Evolutionary conservation across 2,797 vertebrate genomes (phyloP).

Genomic region (Bryconaethiops microstoma): DNA sequence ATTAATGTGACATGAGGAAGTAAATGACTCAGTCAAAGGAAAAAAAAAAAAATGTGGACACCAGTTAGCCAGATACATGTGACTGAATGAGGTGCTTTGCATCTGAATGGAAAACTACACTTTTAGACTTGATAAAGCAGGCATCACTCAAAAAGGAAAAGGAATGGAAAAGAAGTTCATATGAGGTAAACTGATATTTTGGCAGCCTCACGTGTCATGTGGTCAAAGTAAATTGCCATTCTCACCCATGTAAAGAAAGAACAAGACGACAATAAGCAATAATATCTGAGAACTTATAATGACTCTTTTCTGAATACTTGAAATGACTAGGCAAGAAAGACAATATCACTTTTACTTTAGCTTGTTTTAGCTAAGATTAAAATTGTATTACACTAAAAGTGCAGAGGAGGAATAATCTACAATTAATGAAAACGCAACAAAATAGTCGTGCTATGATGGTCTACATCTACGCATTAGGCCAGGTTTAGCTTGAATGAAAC

Average conservation of each 20-base stretch:
- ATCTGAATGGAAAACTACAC: too few relatives aligned
- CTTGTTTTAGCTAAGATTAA: background rate
- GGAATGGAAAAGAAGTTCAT: background rate
- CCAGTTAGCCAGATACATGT: too few relatives aligned
- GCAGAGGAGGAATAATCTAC: background rate
- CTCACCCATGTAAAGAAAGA: background rate
- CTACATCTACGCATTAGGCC: background rate
- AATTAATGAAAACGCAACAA: background rate
- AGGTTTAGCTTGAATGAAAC: background rate
- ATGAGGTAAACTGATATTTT: background rate
- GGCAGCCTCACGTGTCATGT: background rate
- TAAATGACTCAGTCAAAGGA: background rate
- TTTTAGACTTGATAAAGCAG: too few relatives aligned
- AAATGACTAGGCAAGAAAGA: background rate
- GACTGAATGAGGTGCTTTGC: too few relatives aligned
- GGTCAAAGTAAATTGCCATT: background rate
- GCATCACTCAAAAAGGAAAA: background rate
- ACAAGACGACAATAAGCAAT: background rate
- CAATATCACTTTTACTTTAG: background rate
- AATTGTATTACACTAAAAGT: background rate
- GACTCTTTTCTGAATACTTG: background rate
- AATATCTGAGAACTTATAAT: too few relatives aligned
- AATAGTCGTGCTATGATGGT: background rate
- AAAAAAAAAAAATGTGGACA: too few relatives aligned
- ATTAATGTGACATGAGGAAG: background rate